These are phyloP conservation scores for Cydia strobilella DNA, from an alignment of 1,140 invertebrate genomes.

Conservation along the genomic window DNA sequence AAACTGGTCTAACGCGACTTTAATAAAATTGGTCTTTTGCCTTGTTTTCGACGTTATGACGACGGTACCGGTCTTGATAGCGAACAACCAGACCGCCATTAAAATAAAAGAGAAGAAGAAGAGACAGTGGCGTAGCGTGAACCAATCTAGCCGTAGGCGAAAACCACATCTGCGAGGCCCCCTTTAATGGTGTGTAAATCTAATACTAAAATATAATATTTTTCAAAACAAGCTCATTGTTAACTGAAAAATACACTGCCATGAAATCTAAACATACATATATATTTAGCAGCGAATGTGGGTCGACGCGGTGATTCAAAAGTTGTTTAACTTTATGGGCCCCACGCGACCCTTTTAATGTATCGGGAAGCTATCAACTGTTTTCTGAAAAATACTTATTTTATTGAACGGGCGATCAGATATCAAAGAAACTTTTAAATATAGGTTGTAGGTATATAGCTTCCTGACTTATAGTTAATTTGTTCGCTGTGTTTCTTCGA, in stretches of 20 bases:
- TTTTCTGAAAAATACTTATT: conserved; percentile 12
- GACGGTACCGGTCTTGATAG: too few species aligned
- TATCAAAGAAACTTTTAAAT: not conserved
- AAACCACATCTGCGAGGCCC: too few species aligned
- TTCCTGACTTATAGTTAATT: too few species aligned
- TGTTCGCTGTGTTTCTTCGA: too few species aligned
- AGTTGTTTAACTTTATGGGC: conserved; percentile 16
- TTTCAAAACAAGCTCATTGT: not conserved
- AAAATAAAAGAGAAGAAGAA: too few species aligned
- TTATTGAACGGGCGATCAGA: conserved; percentile 4
- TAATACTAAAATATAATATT: not conserved
- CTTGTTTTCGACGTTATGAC: too few species aligned
- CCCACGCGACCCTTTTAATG: conserved; percentile 13
- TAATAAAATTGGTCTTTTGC: too few species aligned
- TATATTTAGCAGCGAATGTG: not conserved
- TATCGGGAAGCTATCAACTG: conserved; percentile 18
- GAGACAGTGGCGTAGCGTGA: too few species aligned
- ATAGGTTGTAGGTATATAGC: not conserved
- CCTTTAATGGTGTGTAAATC: too few species aligned
- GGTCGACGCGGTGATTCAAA: conserved; percentile 11
- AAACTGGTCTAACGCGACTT: too few species aligned
- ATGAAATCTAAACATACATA: not conserved
- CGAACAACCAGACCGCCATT: too few species aligned
- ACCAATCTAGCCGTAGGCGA: too few species aligned
- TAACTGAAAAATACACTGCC: not conserved